phyloP scores from a whole-genome alignment of 2,888 invertebrate genomes.

The Cephus nigrinus region DNA sequence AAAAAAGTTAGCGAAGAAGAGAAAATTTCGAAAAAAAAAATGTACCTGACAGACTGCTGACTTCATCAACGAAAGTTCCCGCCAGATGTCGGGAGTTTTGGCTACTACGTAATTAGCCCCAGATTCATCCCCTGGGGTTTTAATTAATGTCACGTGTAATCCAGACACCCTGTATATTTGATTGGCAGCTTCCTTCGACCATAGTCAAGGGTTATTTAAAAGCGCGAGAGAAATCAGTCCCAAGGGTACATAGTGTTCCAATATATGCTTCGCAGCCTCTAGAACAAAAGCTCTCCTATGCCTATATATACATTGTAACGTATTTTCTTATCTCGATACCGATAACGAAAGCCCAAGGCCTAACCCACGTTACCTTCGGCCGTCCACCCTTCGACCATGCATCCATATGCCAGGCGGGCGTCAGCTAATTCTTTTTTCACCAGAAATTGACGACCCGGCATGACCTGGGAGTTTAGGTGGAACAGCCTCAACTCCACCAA shows the following conservation, averaged over 20 bases:
- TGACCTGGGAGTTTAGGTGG: no score
- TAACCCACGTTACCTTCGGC: no score
- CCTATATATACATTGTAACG: no score
- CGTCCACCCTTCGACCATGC: no score
- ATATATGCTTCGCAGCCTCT: no score
- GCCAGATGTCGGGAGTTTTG: not conserved
- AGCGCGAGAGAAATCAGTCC: constrained; percentile 21
- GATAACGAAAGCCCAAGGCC: no score
- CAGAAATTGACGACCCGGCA: no score
- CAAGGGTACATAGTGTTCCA: not conserved
- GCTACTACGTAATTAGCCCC: not conserved
- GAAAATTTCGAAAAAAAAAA: not conserved
- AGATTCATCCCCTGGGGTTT: constrained; percentile 15
- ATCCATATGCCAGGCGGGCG: no score
- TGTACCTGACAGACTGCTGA: not conserved
- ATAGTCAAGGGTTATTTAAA: constrained; percentile 23
- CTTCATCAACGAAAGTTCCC: not conserved
- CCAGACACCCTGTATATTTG: constrained; percentile 25
- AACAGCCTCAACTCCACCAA: no score
- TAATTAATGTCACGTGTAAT: constrained; percentile 30
- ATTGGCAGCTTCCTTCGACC: constrained; percentile 28
- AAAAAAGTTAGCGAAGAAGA: not conserved
- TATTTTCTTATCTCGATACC: no score
- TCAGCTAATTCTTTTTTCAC: no score
- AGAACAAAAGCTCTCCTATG: no score